Conservation (phyloP, 1,140 invertebrate genomes). For the Drosophila simulans region DNA sequence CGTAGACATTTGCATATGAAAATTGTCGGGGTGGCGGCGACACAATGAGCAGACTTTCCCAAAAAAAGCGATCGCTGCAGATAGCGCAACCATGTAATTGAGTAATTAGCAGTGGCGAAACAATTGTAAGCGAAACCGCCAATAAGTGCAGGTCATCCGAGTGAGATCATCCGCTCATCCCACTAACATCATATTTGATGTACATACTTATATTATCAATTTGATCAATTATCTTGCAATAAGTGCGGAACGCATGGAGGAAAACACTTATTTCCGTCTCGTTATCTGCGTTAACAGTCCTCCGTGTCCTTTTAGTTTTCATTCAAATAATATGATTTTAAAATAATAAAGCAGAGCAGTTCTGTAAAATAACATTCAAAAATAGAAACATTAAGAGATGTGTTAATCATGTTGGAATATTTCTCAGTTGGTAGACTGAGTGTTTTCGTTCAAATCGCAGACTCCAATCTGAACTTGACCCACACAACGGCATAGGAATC, state of each 20-base stretch:
- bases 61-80: slow-evolving; percentile 22
- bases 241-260: too few species aligned
- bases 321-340: too few species aligned
- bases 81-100: slow-evolving; percentile 29
- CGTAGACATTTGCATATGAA: slow-evolving; percentile 35
- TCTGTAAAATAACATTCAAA: too few species aligned
- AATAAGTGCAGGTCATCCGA: slow-evolving; percentile 15
- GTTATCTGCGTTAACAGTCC: too few species aligned
- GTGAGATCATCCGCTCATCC: slow-evolving; percentile 18
- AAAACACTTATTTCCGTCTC: too few species aligned
- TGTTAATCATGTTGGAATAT: too few species aligned
- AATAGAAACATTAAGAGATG: too few species aligned
- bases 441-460: background rate
- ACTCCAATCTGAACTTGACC: slow-evolving; percentile 48
- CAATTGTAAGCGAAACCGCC: slow-evolving; percentile 49
- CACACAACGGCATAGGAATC: slow-evolving; percentile 27
- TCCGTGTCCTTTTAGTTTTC: too few species aligned
- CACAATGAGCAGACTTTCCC: slow-evolving; percentile 20
- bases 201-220: too few species aligned
- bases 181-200: slow-evolving; percentile 3
- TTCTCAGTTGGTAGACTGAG: too few species aligned
- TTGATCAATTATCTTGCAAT: too few species aligned
- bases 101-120: slow-evolving; percentile 48
- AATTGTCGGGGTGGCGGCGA: background rate
- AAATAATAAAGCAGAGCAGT: too few species aligned